A percentile compares a stretch with the other conserved stretches of the same genome.
phyloP scores from a whole-genome alignment of 1,140 invertebrate genomes.

The Lasioglossum baleicum region DNA sequence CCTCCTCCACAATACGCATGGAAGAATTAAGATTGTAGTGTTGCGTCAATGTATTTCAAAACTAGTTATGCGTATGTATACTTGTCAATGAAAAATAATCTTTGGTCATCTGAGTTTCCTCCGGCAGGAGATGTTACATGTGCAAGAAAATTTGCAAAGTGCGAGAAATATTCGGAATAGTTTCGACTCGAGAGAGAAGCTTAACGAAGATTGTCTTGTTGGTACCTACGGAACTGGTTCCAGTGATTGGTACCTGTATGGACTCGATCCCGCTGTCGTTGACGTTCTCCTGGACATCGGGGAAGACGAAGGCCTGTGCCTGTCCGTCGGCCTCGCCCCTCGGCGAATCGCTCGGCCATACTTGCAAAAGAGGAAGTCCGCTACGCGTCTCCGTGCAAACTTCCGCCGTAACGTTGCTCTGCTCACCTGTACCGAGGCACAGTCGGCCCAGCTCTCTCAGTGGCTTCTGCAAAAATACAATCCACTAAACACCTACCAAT shows the following conservation, averaged over 20 bases:
- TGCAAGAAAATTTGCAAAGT: no score
- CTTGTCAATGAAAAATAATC: no score
- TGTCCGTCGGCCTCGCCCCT: conserved; percentile 85
- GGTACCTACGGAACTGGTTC: not conserved
- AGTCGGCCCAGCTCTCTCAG: conserved; percentile 81
- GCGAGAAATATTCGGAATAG: no score
- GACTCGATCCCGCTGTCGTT: conserved; percentile 84
- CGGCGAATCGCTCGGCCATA: conserved; percentile 86
- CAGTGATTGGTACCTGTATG: conserved; percentile 79
- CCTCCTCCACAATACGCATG: no score
- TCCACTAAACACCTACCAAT: no score
- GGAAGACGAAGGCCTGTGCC: conserved; percentile 85
- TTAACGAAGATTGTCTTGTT: no score
- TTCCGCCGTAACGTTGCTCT: conserved; percentile 70
- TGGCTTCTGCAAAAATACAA: conserved; percentile 77
- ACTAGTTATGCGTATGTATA: no score
- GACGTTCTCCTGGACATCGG: conserved; percentile 74
- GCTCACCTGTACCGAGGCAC: conserved; percentile 79
- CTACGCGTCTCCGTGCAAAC: conserved; percentile 69
- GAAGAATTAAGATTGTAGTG: no score
- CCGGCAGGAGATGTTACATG: no score
- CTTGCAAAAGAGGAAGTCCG: conserved; percentile 83
- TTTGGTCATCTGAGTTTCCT: no score
- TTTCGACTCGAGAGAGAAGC: no score
- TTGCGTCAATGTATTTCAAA: no score